Percentiles rank a stretch among this genome's conserved stretches.
phyloP scores from a whole-genome alignment of 2,113 vertebrate species.

The Elephantulus edwardii region DNA sequence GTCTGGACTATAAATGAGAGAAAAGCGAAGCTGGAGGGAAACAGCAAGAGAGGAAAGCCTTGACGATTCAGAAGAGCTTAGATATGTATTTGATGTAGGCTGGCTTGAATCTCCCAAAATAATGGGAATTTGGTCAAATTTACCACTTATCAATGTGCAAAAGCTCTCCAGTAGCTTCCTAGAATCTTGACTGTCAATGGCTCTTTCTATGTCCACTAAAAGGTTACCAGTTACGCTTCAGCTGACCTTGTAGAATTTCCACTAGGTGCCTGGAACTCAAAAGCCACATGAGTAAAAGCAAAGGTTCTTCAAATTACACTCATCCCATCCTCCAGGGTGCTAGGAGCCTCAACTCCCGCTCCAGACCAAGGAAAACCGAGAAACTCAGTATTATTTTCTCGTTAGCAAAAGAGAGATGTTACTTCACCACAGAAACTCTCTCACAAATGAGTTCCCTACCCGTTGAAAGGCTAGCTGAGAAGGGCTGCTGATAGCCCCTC shows the following conservation, averaged over 20 bases:
- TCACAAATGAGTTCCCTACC: constrained; percentile 12
- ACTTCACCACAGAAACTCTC: neutral
- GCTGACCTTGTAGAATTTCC: neutral
- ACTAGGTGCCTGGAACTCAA: neutral
- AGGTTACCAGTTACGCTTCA: neutral
- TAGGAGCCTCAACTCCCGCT: neutral
- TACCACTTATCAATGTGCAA: neutral
- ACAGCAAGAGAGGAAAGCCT: neutral
- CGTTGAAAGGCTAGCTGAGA: neutral
- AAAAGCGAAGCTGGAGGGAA: neutral
- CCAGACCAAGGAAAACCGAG: constrained; percentile 38
- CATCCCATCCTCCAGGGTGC: neutral
- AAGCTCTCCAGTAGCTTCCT: neutral
- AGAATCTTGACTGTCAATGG: neutral
- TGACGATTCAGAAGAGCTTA: neutral
- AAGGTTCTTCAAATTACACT: neutral
- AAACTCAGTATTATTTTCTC: constrained; percentile 52
- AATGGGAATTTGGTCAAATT: neutral
- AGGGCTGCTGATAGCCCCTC: neutral
- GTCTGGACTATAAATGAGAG: no score
- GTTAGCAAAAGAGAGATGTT: neutral
- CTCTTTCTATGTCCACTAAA: neutral
- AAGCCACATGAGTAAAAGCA: neutral
- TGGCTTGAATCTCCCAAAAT: neutral
- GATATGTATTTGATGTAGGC: neutral